Evolutionary conservation across 1,140 invertebrate genomes (phyloP).

Genomic region (Heliconius hewitsoni): DNA sequence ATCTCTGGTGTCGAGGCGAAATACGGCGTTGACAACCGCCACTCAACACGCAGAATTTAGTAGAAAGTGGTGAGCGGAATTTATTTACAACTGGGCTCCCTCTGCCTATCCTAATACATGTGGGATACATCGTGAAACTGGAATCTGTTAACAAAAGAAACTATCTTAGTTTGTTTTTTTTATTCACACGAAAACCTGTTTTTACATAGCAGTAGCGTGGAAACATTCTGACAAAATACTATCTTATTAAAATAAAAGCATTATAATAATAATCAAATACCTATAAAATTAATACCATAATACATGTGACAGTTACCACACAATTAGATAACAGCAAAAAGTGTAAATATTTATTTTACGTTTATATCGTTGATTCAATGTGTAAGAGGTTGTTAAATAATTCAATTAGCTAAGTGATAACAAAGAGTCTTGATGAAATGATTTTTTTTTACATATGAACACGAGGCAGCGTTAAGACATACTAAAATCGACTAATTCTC

Average conservation of each 20-base stretch:
- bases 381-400: background rate
- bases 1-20: no score
- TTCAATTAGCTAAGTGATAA: constrained; percentile 1
- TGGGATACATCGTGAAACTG: no score
- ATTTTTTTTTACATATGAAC: background rate
- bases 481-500: no score
- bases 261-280: background rate
- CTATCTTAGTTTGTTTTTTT: no score
- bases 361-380: background rate
- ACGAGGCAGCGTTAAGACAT: no score
- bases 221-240: background rate
- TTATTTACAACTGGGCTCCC: no score
- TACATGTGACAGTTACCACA: background rate
- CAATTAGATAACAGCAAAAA: background rate
- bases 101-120: no score
- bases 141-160: no score
- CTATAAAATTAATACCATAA: no score
- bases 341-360: background rate
- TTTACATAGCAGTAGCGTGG: background rate
- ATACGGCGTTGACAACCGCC: no score
- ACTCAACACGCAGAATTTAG: no score
- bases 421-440: background rate
- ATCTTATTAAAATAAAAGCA: background rate
- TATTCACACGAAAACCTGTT: background rate
- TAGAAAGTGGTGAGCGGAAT: no score